Evolutionary conservation across 1,140 invertebrate species (phyloP).

Genomic region (Drosophila pandora): DNA sequence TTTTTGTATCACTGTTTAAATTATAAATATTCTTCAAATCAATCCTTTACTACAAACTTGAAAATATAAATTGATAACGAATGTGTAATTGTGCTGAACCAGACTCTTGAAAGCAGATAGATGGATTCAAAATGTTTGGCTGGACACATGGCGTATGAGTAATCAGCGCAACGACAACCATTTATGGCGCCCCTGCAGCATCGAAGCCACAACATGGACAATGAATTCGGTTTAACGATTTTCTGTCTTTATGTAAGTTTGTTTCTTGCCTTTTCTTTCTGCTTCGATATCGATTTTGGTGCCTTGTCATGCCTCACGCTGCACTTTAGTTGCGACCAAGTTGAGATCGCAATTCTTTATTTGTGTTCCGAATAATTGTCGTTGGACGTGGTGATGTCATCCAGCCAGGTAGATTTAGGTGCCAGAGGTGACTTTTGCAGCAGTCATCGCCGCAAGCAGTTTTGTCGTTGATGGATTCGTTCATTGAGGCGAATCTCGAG

Average conservation of each 20-base stretch:
- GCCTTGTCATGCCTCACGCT: conserved; percentile 49
- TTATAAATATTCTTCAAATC: no score
- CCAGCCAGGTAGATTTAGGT: conserved; percentile 49
- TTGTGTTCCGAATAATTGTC: conserved; percentile 72
- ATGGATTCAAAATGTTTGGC: conserved; percentile 20
- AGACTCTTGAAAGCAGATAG: conserved; percentile 19
- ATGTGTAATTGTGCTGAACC: no score
- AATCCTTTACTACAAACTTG: no score
- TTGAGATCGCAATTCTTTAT: conserved; percentile 70
- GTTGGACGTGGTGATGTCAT: conserved; percentile 62
- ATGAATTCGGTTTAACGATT: conserved; percentile 23
- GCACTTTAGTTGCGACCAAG: conserved; percentile 50
- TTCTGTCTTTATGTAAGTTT: conserved; percentile 2
- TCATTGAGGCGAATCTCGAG: conserved; percentile 36
- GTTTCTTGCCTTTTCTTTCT: conserved; percentile 2
- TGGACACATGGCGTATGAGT: conserved; percentile 54
- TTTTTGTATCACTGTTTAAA: no score
- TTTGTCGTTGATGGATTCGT: conserved; percentile 72
- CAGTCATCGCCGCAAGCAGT: conserved; percentile 37
- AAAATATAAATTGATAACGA: no score
- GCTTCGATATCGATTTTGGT: conserved; percentile 29
- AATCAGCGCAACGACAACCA: conserved; percentile 35
- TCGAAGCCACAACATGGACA: conserved; percentile 25
- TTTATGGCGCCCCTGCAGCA: conserved; percentile 54
- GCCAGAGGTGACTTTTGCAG: conserved; percentile 44